Conservation (phyloP, 2,113 vertebrate genomes). For the Morone chrysops region DNA sequence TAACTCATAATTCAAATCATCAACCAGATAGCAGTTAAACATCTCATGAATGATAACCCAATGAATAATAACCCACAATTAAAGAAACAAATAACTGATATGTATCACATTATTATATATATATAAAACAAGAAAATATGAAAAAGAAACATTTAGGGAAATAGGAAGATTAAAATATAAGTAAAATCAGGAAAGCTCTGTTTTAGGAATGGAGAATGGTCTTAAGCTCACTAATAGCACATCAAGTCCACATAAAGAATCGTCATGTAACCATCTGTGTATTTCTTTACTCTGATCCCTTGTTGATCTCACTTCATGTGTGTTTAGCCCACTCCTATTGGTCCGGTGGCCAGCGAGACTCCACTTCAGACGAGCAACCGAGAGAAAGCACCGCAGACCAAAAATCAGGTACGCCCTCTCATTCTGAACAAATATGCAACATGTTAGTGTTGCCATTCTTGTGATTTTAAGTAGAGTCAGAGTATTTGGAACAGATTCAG, state of each 20-base stretch:
- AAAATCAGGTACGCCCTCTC: conserved; percentile 89
- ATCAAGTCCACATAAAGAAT: neutral
- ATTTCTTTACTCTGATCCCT: neutral
- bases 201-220: too few species aligned
- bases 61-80: too few species aligned
- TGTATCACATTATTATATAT: too few species aligned
- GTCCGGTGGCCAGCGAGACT: conserved; percentile 90
- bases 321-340: conserved; percentile 92
- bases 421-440: neutral
- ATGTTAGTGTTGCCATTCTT: neutral
- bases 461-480: neutral
- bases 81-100: too few species aligned
- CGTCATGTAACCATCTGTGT: neutral
- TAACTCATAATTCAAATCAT: too few species aligned
- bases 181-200: too few species aligned
- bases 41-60: too few species aligned
- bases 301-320: conserved; percentile 27
- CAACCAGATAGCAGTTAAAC: too few species aligned
- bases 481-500: neutral
- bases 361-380: conserved; percentile 88
- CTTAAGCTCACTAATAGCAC: neutral
- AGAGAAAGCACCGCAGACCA: conserved; percentile 92
- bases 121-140: too few species aligned
- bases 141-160: too few species aligned
- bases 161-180: too few species aligned